These are phyloP conservation scores for Matsumyia berberina DNA, from an alignment of 2,888 invertebrate species.

Conservation along the genomic window DNA sequence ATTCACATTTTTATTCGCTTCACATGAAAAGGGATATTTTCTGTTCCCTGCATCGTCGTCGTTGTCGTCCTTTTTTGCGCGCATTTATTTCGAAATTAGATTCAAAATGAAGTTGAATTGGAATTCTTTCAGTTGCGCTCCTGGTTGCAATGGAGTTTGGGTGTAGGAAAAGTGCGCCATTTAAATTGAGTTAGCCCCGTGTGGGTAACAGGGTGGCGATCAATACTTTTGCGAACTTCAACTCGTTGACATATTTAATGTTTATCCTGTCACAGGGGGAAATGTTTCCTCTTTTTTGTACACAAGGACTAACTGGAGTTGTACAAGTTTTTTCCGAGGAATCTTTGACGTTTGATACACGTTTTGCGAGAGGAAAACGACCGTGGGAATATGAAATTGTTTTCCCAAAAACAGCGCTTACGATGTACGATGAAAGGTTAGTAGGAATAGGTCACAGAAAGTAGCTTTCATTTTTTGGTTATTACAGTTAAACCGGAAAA, in stretches of 20 bases:
- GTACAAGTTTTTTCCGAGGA: background rate
- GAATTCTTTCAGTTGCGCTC: constrained; percentile 24
- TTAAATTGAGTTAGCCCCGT: constrained; percentile 15
- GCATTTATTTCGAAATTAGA: constrained; percentile 59
- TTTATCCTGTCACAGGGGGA: constrained; percentile 31
- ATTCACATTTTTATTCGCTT: constrained; percentile 53
- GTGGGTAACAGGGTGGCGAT: background rate
- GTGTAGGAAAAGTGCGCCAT: constrained; percentile 23
- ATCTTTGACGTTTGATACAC: constrained; percentile 20
- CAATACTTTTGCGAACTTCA: background rate
- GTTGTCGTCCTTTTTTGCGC: constrained; percentile 7
- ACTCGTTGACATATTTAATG: constrained; percentile 40
- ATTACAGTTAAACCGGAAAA: too few relatives aligned
- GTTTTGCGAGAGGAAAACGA: too few relatives aligned
- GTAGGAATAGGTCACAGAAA: too few relatives aligned
- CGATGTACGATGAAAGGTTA: too few relatives aligned
- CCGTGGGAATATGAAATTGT: too few relatives aligned
- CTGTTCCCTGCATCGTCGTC: background rate
- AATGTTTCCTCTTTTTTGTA: constrained; percentile 6
- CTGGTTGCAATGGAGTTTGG: background rate
- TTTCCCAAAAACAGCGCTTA: too few relatives aligned
- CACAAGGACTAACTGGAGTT: background rate
- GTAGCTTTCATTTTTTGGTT: too few relatives aligned
- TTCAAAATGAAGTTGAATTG: constrained; percentile 42
- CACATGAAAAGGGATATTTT: constrained; percentile 46